Base-by-base conservation (phyloP, 2,888 invertebrate genomes). In the Lordiphosa fenestrarum region DNA sequence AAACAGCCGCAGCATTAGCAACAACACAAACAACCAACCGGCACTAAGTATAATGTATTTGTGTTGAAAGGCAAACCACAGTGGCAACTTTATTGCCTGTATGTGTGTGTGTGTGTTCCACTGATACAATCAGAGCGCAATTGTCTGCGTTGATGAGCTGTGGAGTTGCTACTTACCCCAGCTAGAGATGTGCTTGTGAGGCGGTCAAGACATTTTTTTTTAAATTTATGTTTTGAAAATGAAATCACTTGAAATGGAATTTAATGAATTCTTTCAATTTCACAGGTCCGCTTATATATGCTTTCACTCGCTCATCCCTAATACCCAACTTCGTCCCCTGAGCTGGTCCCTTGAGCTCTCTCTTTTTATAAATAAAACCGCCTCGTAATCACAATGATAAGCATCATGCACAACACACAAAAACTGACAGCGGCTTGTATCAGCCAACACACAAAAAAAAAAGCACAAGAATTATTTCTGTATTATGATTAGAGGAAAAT, bases 31-130 rank as follows among this genome's bases (percentile, higher is more conserved):
- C 56, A 59, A 54, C 57, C 65, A 70, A 44, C 38, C 59, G 58
- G 59, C 83, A 80, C 83, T 83, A 83, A 77, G 76, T 72, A 75
- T 83, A 80, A 80, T 80, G 76, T 83, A 83, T 75, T 67, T 80
- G 83, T 75, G 76, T 62, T 83, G 76, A 74, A 82, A 71, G 71
- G 62, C 82, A 77, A 30, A 69, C 80, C 83, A 72, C 67, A 83
- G 73, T 65, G 73, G 53, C 70, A 81, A 73, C 61, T 73, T 78
- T 78, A 84, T 73, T 71, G 81, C 73, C 73, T 33, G 46, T 59
- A 54, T 66, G 15, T 42, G 9, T 40, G 25, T 48, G 39, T 60
- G 42, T 61, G 51, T 58, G 56, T 60, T 39, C 44, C 42, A 69
- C 65, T 76, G 78, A 84, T 81, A 78, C 84, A 84, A 78, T 78